phyloP scores from a whole-genome alignment of 1,140 invertebrate species.

The Drosophila tristis region DNA sequence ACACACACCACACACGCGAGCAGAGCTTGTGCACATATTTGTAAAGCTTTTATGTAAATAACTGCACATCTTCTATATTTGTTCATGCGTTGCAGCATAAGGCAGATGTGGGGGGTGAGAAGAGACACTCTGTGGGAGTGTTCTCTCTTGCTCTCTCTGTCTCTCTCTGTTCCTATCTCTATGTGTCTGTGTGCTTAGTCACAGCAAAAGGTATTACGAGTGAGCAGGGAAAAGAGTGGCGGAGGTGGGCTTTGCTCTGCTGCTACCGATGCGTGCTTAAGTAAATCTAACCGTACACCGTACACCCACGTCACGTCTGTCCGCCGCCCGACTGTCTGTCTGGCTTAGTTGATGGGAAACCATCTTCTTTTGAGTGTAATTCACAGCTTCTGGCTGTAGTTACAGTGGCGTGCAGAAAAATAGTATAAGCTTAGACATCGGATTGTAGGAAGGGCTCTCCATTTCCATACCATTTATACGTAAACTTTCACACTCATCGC shows the following conservation, averaged over 20 bases:
- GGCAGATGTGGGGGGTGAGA: not conserved
- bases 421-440: not conserved
- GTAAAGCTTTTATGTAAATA: constrained; percentile 64
- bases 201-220: constrained; percentile 20
- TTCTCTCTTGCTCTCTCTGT: not conserved
- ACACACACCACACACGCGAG: not conserved
- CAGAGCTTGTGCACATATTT: constrained; percentile 58
- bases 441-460: too few relatives aligned
- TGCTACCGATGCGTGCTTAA: constrained; percentile 58
- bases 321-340: constrained; percentile 32
- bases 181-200: constrained; percentile 24
- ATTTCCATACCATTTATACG: too few relatives aligned
- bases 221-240: not conserved
- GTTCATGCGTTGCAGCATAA: constrained; percentile 46
- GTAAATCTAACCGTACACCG: constrained; percentile 49
- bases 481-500: not conserved
- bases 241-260: constrained; percentile 1
- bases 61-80: constrained; percentile 62
- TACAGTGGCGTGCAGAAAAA: constrained; percentile 34
- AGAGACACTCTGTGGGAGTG: constrained; percentile 2
- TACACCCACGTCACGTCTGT: not conserved
- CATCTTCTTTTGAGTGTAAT: constrained; percentile 7
- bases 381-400: constrained; percentile 24
- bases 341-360: constrained; percentile 19
- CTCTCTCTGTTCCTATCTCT: too few relatives aligned